Evolutionary conservation across 2,113 vertebrate species (phyloP).

Genomic region (Pygoscelis antarcticus): DNA sequence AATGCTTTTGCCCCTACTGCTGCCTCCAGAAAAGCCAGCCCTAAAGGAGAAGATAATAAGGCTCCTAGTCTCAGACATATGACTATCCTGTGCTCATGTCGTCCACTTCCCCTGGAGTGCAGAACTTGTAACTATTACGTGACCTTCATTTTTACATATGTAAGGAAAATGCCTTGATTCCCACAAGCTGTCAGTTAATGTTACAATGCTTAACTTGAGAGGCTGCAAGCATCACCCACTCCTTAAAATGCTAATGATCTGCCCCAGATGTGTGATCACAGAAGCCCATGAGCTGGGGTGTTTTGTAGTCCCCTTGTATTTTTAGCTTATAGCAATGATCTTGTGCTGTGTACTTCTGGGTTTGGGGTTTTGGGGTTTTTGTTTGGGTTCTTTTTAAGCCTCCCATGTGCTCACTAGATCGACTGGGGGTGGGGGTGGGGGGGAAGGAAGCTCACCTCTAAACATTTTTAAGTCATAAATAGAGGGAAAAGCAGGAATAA

Average conservation of each 20-base stretch:
- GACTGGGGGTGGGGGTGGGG: neutral
- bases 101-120: neutral
- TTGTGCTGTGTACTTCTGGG: neutral
- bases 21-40: neutral
- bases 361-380: accelerated
- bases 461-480: neutral
- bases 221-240: neutral
- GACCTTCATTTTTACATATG: slow-evolving; percentile 17
- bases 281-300: neutral
- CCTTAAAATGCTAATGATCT: slow-evolving; percentile 52
- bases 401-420: neutral
- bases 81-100: neutral
- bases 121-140: neutral
- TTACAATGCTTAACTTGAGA: neutral
- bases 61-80: neutral
- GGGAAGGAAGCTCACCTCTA: neutral
- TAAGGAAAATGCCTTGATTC: slow-evolving; percentile 18
- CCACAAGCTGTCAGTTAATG: slow-evolving; percentile 37
- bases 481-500: neutral
- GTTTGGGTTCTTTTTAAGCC: neutral
- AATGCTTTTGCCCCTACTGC: neutral
- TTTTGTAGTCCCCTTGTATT: neutral
- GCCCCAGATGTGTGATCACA: slow-evolving; percentile 1
- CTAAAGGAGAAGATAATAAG: neutral
- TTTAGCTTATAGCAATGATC: neutral